phyloP scores from a whole-genome alignment of 2,797 vertebrate genomes.

The Pitangus sulphuratus region DNA sequence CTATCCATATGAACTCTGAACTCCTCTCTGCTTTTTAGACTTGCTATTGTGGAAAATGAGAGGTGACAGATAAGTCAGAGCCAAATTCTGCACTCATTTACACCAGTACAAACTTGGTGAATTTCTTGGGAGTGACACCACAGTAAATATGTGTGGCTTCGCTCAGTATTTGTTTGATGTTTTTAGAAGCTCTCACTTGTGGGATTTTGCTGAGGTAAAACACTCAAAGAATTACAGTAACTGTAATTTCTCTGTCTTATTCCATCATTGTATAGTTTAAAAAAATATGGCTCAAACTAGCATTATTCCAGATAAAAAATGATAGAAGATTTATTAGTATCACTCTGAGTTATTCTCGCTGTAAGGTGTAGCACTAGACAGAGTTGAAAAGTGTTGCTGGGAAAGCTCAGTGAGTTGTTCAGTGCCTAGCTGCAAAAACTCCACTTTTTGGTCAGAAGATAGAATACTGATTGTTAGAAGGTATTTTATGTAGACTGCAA shows the following conservation, averaged over 20 bases:
- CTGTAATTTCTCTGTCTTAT: background rate
- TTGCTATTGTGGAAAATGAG: conserved; percentile 40
- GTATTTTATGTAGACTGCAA: background rate
- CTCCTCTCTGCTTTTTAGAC: conserved; percentile 34
- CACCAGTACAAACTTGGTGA: background rate
- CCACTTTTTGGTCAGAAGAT: background rate
- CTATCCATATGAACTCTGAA: conserved; percentile 37
- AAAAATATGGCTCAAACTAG: background rate
- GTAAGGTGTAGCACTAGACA: background rate
- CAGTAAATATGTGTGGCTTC: background rate
- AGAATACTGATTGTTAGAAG: background rate
- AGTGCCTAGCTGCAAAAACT: background rate
- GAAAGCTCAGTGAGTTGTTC: background rate
- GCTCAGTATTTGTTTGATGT: background rate
- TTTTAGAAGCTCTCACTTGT: background rate
- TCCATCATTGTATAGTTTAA: background rate
- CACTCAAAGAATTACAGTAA: background rate
- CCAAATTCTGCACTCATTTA: conserved; percentile 41
- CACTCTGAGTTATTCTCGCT: background rate
- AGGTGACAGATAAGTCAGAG: conserved; percentile 47
- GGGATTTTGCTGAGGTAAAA: background rate
- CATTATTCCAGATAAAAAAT: background rate
- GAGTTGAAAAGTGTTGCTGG: background rate
- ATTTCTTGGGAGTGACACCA: background rate
- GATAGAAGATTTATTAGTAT: background rate